Base-by-base conservation (phyloP, 2,888 invertebrate genomes). In the Ochropleura leucogaster region DNA sequence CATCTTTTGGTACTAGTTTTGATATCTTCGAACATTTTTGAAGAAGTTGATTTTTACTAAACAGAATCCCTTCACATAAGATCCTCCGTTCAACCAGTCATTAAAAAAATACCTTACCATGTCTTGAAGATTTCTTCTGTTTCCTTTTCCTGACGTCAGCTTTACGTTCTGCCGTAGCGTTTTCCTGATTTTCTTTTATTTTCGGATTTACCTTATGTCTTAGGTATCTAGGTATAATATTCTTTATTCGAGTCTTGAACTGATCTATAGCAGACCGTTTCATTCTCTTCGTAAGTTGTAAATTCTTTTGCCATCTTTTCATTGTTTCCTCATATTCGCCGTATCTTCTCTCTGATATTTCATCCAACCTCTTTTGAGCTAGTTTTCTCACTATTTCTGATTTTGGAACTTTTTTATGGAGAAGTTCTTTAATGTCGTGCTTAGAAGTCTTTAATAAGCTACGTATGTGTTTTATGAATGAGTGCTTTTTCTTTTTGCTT, bases 221-320 rank as follows among this genome's bases (percentile, higher is more conserved):
- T 18, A 94, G 87, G 81, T 94, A 95, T 60, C 88, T 89, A 4
- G 95, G 95, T 81, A 95, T 89, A 8, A 95, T 94, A 76, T 91
- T 93, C 65, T 93, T 94, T 14, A 94, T 91, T n/a, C 91, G 89
- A 55, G 86, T 84, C 30, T 86, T 80, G 16, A 86, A 74, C 7
- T 77, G 85, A 3, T 87, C 82, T 30, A 88, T 62, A 6, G 85
- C 4, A 0, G 91, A 90, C 62, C 95, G 89, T 82, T 92, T 94
- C 72, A 89, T 88, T 30, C 84, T 85, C 3, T 87, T 62, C 0
- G 77, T 49, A 4, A 92, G 74, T 30, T 91, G 90, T 18, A 94
- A 87, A 72, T 90, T 89, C 0, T 88, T 86, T 78, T 95, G 94
- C 95, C 95, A 95, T 77, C 85, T 92, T 7, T 80, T 87, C 92